Evolutionary conservation across 2,797 vertebrate genomes (phyloP).

Genomic region (Brachymystax lenok): DNA sequence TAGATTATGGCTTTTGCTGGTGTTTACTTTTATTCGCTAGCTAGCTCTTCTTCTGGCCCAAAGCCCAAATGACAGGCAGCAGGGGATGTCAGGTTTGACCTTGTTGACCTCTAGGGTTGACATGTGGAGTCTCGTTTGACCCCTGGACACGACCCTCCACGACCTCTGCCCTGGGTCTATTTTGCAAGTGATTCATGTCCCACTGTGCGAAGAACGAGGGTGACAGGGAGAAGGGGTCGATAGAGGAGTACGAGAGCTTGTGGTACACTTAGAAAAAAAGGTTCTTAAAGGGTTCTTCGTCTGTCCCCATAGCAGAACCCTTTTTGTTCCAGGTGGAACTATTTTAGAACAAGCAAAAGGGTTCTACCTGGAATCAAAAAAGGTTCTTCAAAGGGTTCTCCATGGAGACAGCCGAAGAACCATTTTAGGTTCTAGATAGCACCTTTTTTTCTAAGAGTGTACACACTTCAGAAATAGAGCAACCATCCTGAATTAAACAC

Average conservation of each 20-base stretch:
- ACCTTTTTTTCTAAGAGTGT: no score
- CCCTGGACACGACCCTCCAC: slow-evolving; percentile 41
- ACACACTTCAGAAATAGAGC: neutral
- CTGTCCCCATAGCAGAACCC: no score
- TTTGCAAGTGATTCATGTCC: slow-evolving; percentile 48
- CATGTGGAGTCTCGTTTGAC: slow-evolving; percentile 37
- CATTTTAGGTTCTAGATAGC: no score
- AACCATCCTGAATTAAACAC: neutral
- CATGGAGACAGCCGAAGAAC: no score
- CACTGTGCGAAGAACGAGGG: slow-evolving; percentile 27
- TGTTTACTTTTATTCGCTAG: neutral
- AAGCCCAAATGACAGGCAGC: slow-evolving; percentile 33
- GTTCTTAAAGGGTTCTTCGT: no score
- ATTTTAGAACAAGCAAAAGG: no score
- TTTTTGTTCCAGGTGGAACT: no score
- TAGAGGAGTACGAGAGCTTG: neutral
- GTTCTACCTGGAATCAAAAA: no score
- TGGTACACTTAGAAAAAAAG: neutral
- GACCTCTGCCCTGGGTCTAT: slow-evolving; percentile 27
- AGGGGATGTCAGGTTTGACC: slow-evolving; percentile 46
- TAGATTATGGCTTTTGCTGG: slow-evolving; percentile 1
- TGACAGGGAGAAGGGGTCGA: slow-evolving; percentile 16
- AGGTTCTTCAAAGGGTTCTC: no score
- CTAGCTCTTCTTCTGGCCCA: neutral
- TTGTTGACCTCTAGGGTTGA: slow-evolving; percentile 53